These are phyloP conservation scores for Bombus polaris DNA, from an alignment of 1,140 invertebrate species.

Conservation along the genomic window DNA sequence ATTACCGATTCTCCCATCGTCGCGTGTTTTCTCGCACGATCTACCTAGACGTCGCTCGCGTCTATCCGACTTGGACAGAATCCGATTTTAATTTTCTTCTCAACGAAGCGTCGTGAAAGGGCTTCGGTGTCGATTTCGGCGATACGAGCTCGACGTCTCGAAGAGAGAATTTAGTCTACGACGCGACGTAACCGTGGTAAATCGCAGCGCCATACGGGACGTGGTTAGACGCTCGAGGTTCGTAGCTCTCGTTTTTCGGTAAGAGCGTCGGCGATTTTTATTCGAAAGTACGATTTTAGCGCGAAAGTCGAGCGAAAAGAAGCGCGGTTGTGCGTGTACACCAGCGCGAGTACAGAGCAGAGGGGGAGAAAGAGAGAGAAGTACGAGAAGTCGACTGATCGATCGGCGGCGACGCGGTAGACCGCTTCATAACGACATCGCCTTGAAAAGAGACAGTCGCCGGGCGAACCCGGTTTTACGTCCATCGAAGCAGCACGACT, in stretches of 20 bases:
- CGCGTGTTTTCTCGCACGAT: background rate
- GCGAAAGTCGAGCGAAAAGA: slow-evolving; percentile 14
- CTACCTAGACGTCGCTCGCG: background rate
- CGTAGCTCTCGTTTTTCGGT: background rate
- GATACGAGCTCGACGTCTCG: background rate
- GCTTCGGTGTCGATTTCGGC: background rate
- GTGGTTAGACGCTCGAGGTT: background rate
- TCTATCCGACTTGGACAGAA: background rate
- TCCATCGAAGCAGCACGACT: slow-evolving; percentile 43
- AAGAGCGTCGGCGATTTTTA: too few relatives aligned
- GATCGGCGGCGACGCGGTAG: slow-evolving; percentile 52
- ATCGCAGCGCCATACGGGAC: background rate
- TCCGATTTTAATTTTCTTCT: background rate
- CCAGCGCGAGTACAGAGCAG: background rate
- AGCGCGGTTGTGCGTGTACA: too few relatives aligned
- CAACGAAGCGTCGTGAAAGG: background rate
- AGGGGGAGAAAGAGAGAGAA: slow-evolving; percentile 9
- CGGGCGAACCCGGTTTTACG: slow-evolving; percentile 42
- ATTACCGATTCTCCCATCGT: background rate
- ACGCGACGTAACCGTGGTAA: too few relatives aligned
- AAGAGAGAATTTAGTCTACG: background rate
- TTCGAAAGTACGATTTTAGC: background rate
- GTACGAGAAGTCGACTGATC: slow-evolving; percentile 42
- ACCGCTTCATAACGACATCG: slow-evolving; percentile 39
- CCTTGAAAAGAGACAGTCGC: slow-evolving; percentile 30